These are phyloP conservation scores for Festucalex cinctus DNA, from an alignment of 2,113 vertebrate species.

Conservation along the genomic window DNA sequence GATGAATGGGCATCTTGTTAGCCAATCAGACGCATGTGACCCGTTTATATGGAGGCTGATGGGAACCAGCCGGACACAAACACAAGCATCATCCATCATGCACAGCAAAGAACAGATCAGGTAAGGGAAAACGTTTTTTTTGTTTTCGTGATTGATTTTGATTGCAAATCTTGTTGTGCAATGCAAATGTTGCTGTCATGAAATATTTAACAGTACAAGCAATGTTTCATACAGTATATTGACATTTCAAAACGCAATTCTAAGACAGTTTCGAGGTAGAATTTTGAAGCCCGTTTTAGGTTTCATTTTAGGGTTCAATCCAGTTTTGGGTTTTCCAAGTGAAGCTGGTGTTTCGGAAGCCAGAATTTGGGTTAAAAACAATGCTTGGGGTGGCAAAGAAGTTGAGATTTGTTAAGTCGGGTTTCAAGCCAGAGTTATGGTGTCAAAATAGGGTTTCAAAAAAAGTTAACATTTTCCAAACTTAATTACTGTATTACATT, in stretches of 20 bases:
- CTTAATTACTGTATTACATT: too few relatives aligned
- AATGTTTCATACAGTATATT: too few relatives aligned
- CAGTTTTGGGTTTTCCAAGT: neutral
- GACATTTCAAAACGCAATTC: neutral
- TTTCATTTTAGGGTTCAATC: neutral
- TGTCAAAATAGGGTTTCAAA: neutral
- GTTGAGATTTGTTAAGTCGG: neutral
- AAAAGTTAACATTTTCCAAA: neutral
- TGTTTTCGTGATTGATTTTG: too few relatives aligned
- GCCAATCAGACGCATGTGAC: slow-evolving; percentile 56
- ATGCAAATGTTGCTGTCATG: neutral
- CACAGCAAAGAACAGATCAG: slow-evolving; percentile 73
- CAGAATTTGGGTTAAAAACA: too few relatives aligned
- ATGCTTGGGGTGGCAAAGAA: too few relatives aligned
- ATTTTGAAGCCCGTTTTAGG: neutral
- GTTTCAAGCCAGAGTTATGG: neutral
- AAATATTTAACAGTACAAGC: too few relatives aligned
- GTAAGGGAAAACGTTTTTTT: slow-evolving; percentile 45
- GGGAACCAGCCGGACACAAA: slow-evolving; percentile 5
- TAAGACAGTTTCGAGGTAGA: neutral
- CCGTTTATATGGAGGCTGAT: slow-evolving; percentile 34
- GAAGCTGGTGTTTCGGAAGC: neutral
- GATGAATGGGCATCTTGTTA: slow-evolving; percentile 38
- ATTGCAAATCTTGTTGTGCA: too few relatives aligned
- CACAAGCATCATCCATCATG: slow-evolving; percentile 50